These are phyloP conservation scores for Cecidostiba fungosa DNA, from an alignment of 2,888 invertebrate genomes.

Conservation along the genomic window DNA sequence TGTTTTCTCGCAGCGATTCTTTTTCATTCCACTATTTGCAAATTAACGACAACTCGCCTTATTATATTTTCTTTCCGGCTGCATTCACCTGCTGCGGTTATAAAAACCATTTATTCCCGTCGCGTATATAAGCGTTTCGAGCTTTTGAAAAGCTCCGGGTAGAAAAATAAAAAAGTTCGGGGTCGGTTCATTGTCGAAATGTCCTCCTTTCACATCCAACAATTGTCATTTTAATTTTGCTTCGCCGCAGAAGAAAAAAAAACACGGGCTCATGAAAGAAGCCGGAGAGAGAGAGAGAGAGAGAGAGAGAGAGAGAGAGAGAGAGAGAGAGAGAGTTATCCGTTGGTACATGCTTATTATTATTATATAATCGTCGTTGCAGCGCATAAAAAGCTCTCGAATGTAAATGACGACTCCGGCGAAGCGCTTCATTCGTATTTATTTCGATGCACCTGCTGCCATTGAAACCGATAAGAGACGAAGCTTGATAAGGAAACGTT, in stretches of 20 bases:
- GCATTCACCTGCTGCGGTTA: not conserved
- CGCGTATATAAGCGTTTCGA: not conserved
- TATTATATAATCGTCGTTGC: not conserved
- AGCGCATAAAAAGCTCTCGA: not conserved
- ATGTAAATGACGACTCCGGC: not conserved
- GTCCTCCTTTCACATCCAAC: constrained; percentile 30
- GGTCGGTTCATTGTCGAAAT: constrained; percentile 32
- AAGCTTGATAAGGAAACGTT: not conserved
- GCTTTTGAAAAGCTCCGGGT: constrained; percentile 1
- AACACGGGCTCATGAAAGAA: not conserved
- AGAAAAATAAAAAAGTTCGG: not conserved
- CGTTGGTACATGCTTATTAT: not conserved
- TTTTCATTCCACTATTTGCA: no score
- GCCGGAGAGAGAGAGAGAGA: not conserved
- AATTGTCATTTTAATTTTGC: constrained; percentile 52
- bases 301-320: constrained; percentile 5
- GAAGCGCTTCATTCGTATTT: not conserved
- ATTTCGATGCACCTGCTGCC: not conserved
- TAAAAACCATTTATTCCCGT: not conserved
- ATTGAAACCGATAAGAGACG: not conserved
- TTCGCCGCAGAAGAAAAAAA: constrained; percentile 18
- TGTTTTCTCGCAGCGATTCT: not conserved
- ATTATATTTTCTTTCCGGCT: not conserved
- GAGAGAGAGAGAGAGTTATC: not conserved
- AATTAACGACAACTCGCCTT: not conserved